Evolutionary conservation across 2,797 vertebrate genomes (phyloP).

Genomic region (Rhynchonycteris naso): DNA sequence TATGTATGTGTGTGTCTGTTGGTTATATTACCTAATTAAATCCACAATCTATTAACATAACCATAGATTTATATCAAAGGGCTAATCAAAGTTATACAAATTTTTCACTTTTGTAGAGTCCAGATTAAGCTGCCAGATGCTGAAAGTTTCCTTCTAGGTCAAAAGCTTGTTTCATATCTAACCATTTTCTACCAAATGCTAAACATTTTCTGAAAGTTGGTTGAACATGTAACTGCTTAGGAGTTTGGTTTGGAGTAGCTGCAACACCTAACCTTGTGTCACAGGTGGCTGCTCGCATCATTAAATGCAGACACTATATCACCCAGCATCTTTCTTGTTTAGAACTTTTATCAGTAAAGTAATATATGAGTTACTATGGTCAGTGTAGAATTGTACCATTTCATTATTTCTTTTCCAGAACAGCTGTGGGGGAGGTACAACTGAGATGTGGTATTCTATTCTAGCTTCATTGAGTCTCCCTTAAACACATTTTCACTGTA

Average conservation of each 20-base stretch:
- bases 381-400: slow-evolving; percentile 93
- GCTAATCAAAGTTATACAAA: slow-evolving; percentile 81
- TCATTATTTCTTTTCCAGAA: slow-evolving; percentile 97
- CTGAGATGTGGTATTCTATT: slow-evolving; percentile 93
- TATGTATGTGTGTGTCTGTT: background rate
- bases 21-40: slow-evolving; percentile 80
- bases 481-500: slow-evolving; percentile 91
- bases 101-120: slow-evolving; percentile 94
- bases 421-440: slow-evolving; percentile 91
- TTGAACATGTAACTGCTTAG: slow-evolving; percentile 90
- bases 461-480: slow-evolving; percentile 90
- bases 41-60: slow-evolving; percentile 77
- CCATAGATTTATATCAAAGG: slow-evolving; percentile 55
- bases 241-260: slow-evolving; percentile 91
- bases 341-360: slow-evolving; percentile 92
- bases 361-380: slow-evolving; percentile 89
- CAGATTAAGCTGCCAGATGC: slow-evolving; percentile 87
- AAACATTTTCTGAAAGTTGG: slow-evolving; percentile 91
- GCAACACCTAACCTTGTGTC: slow-evolving; percentile 93
- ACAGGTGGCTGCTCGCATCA: slow-evolving; percentile 92
- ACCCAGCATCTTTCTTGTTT: slow-evolving; percentile 91
- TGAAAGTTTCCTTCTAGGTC: slow-evolving; percentile 85
- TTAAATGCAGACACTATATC: slow-evolving; percentile 95
- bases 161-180: slow-evolving; percentile 86
- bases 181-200: slow-evolving; percentile 85